Conservation (phyloP, 2,113 vertebrate genomes). For the Alethe castanea region DNA sequence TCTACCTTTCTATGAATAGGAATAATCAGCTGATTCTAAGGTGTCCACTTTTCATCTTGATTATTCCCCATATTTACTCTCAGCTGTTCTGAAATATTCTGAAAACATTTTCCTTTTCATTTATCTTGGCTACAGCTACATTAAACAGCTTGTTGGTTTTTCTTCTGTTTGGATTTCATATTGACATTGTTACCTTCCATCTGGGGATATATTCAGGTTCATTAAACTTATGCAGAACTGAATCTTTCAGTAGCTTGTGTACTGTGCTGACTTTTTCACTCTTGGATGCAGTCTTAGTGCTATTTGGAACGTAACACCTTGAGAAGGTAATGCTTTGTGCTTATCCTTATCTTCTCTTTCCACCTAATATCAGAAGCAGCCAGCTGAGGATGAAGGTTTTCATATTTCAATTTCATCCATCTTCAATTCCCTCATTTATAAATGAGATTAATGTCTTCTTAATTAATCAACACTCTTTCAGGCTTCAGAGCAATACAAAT, state of each 20-base stretch:
- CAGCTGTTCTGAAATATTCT: background rate
- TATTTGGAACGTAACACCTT: conserved; percentile 45
- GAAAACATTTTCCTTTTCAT: background rate
- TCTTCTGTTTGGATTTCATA: conserved; percentile 20
- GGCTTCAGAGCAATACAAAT: background rate
- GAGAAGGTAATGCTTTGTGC: conserved; percentile 31
- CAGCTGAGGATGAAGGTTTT: background rate
- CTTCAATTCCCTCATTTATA: background rate
- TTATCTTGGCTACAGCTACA: background rate
- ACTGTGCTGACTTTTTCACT: conserved; percentile 40
- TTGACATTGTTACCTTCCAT: conserved; percentile 27
- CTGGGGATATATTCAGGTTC: conserved; percentile 28
- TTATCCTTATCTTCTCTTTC: background rate
- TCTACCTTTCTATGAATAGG: background rate
- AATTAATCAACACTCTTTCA: background rate
- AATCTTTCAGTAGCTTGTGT: conserved; percentile 20
- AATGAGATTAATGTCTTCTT: conserved; percentile 8
- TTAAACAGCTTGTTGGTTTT: conserved; percentile 17
- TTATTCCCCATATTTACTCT: background rate
- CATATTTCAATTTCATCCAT: background rate
- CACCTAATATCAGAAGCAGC: conserved; percentile 26
- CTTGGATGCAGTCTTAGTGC: conserved; percentile 34
- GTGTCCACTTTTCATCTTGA: background rate
- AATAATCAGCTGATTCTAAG: background rate
- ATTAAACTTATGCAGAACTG: conserved; percentile 15